Percentiles rank a stretch among this genome's conserved stretches.
Evolutionary conservation across 1,140 invertebrate species (phyloP).

Genomic region (Brachionus koreanus): DNA sequence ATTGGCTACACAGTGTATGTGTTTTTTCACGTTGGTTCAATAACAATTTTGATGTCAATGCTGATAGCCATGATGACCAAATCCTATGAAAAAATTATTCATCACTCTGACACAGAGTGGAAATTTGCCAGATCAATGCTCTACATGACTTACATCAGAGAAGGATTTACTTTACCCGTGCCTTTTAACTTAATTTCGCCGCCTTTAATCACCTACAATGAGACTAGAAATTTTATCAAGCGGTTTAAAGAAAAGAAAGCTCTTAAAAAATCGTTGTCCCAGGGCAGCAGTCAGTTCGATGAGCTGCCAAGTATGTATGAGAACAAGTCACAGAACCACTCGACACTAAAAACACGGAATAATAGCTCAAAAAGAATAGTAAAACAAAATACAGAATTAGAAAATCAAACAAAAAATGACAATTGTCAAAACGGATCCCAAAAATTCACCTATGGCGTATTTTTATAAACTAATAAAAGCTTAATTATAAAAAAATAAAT

Average conservation of each 20-base stretch:
- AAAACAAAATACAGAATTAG: neutral
- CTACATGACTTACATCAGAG: slow-evolving; percentile 87
- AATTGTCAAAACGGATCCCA: neutral
- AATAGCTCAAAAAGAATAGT: neutral
- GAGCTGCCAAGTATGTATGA: slow-evolving; percentile 33
- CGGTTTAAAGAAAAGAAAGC: neutral
- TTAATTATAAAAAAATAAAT: too few relatives aligned
- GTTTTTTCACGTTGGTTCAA: slow-evolving; percentile 58
- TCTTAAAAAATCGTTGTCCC: neutral
- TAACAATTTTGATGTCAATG: slow-evolving; percentile 63
- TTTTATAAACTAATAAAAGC: neutral
- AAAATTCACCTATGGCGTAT: slow-evolving; percentile 37
- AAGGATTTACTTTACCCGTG: slow-evolving; percentile 75
- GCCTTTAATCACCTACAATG: slow-evolving; percentile 67
- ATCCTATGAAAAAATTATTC: slow-evolving; percentile 62
- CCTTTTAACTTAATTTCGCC: slow-evolving; percentile 84
- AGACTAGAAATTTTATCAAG: neutral
- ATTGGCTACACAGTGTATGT: slow-evolving; percentile 56
- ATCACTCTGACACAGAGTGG: slow-evolving; percentile 82
- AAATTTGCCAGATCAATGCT: slow-evolving; percentile 81
- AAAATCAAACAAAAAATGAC: neutral
- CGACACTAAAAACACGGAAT: neutral
- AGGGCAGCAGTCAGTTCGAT: neutral
- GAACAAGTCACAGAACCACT: slow-evolving; percentile 20
- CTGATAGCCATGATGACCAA: slow-evolving; percentile 63